Evolutionary conservation across 2,888 invertebrate genomes (phyloP), one percentile per base, ranked within the genome.

Genomic region (Andrena minutula): DNA sequence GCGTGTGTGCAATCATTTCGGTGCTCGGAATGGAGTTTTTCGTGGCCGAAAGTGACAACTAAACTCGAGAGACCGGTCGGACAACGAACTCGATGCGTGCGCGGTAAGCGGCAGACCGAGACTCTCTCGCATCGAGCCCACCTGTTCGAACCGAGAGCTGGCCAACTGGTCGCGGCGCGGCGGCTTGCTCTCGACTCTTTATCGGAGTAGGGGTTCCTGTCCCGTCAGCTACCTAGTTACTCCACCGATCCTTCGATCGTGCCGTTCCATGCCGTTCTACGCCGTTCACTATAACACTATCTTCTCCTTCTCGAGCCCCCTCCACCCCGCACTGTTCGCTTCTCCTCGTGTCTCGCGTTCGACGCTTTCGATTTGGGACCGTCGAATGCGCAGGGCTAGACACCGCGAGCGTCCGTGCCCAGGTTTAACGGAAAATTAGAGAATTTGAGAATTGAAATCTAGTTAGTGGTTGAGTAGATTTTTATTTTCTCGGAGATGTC

Each of bases 1-100:
- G 23, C 61, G 16, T 23, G 8, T 23, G 23, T 16, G 20, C 41
- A 2, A n/a, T n/a, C 56, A 64, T 63, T 56, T 68, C 53, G 60
- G 60, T 30, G 12, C 7, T 8, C 60, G 63, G 51, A 7, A n/a
- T 7, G 16, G 23, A 81, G 8, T 28, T 76, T 73, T 64, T 64
- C 32, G 69, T 23, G 51, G 32, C 56, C 73, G 72, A 83, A 71
- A 72, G 41, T 58, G 56, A 61, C 32, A 65, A 69, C 64, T 56
- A 20, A 20, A 20, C 8, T 56, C 16, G 70, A 61, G 56, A 41
- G 64, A 79, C 58, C 84, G 86, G 79, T 87, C 92, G 93, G 92
- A 90, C 93, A 92, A 93, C 93, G 93, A 93, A 93, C 92, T 91
- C 89, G 89, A 84, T 82, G 85, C 77, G 83, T 80, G 76, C 85